Evolutionary conservation across 1,140 invertebrate species (phyloP).

Genomic region (Pseudomyrmex dendroicus): DNA sequence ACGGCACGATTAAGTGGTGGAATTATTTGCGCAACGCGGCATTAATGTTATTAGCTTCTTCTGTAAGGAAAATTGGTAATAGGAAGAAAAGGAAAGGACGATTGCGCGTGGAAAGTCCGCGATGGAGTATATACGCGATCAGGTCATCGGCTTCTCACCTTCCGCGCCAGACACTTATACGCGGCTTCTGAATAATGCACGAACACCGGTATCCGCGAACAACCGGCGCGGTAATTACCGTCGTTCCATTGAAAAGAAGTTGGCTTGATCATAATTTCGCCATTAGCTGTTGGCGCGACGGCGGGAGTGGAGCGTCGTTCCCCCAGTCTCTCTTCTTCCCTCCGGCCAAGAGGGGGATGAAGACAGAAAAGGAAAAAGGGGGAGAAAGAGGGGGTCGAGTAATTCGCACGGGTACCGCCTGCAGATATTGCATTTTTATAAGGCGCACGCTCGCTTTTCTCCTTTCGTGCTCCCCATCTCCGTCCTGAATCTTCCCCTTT

Average conservation of each 20-base stretch:
- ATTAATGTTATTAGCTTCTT: constrained; percentile 5
- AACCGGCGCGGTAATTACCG: constrained; percentile 77
- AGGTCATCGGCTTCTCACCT: constrained; percentile 57
- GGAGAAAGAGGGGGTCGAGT: constrained; percentile 34
- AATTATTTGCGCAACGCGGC: not conserved
- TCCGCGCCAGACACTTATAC: constrained; percentile 45
- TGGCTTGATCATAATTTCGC: constrained; percentile 79
- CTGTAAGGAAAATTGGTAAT: not conserved
- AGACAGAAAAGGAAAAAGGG: not conserved
- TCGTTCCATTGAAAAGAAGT: constrained; percentile 76
- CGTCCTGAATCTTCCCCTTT: constrained; percentile 1
- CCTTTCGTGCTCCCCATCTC: not conserved
- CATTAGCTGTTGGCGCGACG: constrained; percentile 66
- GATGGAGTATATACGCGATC: constrained; percentile 48
- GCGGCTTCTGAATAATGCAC: constrained; percentile 77
- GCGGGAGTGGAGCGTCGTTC: not conserved
- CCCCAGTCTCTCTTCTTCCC: no score
- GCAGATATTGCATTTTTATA: constrained; percentile 76
- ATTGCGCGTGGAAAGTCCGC: constrained; percentile 4
- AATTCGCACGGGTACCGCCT: constrained; percentile 66
- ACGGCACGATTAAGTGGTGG: not conserved
- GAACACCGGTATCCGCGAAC: constrained; percentile 66
- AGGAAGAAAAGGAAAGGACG: not conserved
- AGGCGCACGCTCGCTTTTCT: constrained; percentile 24
- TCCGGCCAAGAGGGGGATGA: not conserved